Conservation (phyloP, 2,888 invertebrate genomes). For the Falcaria lacertinaria region DNA sequence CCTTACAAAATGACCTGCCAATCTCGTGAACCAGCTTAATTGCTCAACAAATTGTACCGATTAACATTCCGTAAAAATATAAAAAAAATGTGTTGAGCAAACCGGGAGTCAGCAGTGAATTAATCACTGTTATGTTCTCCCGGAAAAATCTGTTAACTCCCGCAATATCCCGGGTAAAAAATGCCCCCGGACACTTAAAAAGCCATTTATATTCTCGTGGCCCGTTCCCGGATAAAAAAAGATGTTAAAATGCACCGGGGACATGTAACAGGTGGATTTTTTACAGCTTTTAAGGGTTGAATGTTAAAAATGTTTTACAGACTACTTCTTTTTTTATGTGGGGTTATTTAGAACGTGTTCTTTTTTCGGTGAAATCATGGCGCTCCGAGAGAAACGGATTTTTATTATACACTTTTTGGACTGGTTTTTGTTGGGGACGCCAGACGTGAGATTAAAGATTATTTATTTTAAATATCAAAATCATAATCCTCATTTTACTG, state of each 20-base stretch:
- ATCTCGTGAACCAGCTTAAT: conserved; percentile 12
- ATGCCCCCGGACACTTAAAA: conserved; percentile 28
- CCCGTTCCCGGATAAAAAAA: conserved; percentile 13
- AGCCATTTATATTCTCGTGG: conserved; percentile 23
- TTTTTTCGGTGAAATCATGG: no score
- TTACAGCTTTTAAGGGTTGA: not conserved
- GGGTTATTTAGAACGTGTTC: no score
- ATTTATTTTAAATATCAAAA: no score
- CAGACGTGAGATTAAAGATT: no score
- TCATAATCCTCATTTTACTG: no score
- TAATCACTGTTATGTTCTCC: conserved; percentile 18
- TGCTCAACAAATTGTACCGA: conserved; percentile 27
- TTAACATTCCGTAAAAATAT: conserved; percentile 25
- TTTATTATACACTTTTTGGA: no score
- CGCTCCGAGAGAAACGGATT: no score
- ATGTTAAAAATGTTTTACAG: not conserved
- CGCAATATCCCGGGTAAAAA: conserved; percentile 8
- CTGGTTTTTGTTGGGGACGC: no score
- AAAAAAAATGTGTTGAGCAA: conserved; percentile 28
- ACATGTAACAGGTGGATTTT: not conserved
- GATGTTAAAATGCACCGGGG: conserved; percentile 7
- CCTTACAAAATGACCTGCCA: not conserved
- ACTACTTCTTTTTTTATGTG: no score
- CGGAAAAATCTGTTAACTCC: conserved; percentile 14
- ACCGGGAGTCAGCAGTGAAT: conserved; percentile 24